Evolutionary conservation across 2,113 vertebrate genomes (phyloP).

Genomic region (Rhegmatorhina hoffmannsi): DNA sequence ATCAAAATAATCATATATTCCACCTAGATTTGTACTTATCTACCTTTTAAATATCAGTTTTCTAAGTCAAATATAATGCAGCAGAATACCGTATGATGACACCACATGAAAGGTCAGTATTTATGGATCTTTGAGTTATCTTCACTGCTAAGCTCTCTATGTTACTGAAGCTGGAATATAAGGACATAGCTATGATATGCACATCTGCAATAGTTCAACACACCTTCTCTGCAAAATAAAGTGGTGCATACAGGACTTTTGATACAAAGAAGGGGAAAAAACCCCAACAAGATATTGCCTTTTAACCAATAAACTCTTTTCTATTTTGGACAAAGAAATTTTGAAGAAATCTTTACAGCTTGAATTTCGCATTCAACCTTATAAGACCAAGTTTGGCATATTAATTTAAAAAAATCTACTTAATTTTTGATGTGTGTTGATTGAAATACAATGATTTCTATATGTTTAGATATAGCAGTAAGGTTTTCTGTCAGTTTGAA

Average conservation of each 20-base stretch:
- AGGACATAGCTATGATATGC: not conserved
- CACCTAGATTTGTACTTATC: not conserved
- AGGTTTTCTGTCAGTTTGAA: not conserved
- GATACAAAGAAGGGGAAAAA: not conserved
- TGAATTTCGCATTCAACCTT: not conserved
- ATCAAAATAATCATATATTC: not conserved
- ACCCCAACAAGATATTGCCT: rapidly evolving
- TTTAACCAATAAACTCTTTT: not conserved
- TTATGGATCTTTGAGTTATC: not conserved
- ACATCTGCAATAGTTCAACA: not conserved
- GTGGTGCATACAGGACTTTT: not conserved
- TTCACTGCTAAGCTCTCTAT: not conserved
- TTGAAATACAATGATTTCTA: not conserved
- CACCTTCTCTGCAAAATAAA: not conserved
- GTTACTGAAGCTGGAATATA: not conserved
- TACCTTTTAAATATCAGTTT: not conserved
- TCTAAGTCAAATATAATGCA: not conserved
- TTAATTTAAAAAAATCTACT: not conserved
- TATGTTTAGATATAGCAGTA: not conserved
- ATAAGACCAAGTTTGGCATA: not conserved
- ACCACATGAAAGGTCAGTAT: not conserved
- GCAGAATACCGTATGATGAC: not conserved
- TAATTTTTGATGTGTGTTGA: not conserved
- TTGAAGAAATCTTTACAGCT: not conserved
- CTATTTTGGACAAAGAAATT: not conserved